Conservation (phyloP, 2,888 invertebrate genomes). For the Eupsilia transversa region DNA sequence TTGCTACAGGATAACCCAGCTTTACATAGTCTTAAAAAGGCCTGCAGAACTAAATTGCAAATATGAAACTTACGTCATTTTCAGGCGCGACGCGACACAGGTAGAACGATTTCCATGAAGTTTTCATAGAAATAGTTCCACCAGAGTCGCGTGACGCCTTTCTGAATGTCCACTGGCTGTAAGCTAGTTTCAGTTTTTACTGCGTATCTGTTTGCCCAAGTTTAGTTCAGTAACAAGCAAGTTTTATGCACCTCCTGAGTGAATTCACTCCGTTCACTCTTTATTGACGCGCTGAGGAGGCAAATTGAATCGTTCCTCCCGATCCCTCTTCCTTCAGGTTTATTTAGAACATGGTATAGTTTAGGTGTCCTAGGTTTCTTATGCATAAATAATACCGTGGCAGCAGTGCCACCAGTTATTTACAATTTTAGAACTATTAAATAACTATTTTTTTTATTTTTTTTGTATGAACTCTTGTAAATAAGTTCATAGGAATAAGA, state of each 20-base stretch:
- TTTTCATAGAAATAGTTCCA: too few relatives aligned
- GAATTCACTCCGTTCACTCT: slow-evolving; percentile 63
- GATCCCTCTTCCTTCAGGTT: slow-evolving; percentile 9
- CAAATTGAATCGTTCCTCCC: slow-evolving; percentile 55
- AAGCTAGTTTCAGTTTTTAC: slow-evolving; percentile 68
- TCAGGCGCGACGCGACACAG: too few relatives aligned
- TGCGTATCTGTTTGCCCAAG: slow-evolving; percentile 70
- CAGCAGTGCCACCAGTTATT: background rate
- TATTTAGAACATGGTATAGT: slow-evolving; percentile 3
- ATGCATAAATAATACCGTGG: background rate
- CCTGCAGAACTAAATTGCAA: background rate
- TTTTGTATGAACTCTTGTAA: too few relatives aligned
- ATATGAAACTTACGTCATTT: slow-evolving; percentile 1
- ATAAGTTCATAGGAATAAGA: background rate
- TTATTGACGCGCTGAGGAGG: slow-evolving; percentile 62
- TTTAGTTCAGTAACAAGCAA: slow-evolving; percentile 60
- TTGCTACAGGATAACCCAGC: background rate
- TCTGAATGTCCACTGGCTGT: slow-evolving; percentile 68
- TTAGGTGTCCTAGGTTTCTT: background rate
- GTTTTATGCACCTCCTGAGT: slow-evolving; percentile 67
- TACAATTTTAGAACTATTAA: background rate
- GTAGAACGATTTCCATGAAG: too few relatives aligned
- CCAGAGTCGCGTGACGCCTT: too few relatives aligned
- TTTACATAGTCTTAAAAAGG: too few relatives aligned
- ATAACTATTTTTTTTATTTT: too few relatives aligned